These are phyloP conservation scores for Sterna hirundo DNA, from an alignment of 2,113 vertebrate genomes.

Conservation along the genomic window DNA sequence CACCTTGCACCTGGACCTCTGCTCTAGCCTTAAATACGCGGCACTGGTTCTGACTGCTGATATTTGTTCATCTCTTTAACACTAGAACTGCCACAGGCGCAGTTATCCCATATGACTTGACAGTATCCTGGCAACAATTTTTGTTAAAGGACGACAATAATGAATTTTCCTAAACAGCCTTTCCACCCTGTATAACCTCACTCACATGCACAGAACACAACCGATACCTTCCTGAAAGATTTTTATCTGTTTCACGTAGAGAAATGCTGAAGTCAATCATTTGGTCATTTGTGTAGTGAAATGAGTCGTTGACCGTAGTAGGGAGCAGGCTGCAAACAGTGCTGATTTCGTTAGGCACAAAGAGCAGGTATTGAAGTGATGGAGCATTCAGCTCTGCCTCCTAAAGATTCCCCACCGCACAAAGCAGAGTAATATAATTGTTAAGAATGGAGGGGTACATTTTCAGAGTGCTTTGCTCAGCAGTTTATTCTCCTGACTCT, in stretches of 20 bases:
- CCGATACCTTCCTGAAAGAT: background rate
- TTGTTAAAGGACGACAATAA: background rate
- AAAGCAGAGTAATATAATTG: slow-evolving; percentile 39
- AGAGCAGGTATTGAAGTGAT: slow-evolving; percentile 52
- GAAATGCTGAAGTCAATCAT: slow-evolving; percentile 28
- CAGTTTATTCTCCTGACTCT: slow-evolving; percentile 58
- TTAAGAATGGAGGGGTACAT: slow-evolving; percentile 10
- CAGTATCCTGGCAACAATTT: slow-evolving; percentile 49
- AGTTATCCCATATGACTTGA: background rate
- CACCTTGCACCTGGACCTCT: background rate
- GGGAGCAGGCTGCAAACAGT: slow-evolving; percentile 45
- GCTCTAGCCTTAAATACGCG: background rate
- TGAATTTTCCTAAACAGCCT: background rate
- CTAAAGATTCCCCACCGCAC: slow-evolving; percentile 47
- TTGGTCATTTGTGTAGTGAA: slow-evolving; percentile 33
- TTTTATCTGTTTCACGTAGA: slow-evolving; percentile 13
- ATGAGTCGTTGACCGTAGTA: background rate
- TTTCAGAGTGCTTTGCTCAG: slow-evolving; percentile 53
- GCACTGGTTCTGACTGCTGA: background rate
- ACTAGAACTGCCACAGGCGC: background rate
- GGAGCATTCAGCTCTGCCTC: slow-evolving; percentile 44
- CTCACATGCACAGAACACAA: background rate
- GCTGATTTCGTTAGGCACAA: slow-evolving; percentile 33
- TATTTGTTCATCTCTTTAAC: background rate
- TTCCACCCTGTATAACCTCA: background rate